A percentile compares a stretch with the other conserved stretches of the same genome.
Conservation (phyloP, 2,888 invertebrate species). For the Ichneumoninae sp. region DNA sequence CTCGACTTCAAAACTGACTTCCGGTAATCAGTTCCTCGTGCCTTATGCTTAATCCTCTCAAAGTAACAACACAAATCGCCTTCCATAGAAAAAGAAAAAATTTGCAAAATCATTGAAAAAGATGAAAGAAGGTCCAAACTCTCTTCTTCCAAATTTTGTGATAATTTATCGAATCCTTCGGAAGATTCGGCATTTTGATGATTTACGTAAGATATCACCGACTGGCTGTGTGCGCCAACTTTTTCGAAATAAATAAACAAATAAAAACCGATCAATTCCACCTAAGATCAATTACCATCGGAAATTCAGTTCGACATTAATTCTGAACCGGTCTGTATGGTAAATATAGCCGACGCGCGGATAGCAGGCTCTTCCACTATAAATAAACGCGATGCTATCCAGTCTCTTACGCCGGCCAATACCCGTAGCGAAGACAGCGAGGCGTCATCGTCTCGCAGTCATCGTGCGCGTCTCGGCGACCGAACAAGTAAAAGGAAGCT, state of each 20-base stretch:
- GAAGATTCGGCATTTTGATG: too few species aligned
- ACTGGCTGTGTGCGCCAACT: too few species aligned
- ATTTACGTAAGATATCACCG: too few species aligned
- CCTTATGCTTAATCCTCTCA: too few species aligned
- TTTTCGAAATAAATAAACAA: background rate
- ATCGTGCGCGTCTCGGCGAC: conserved; percentile 5
- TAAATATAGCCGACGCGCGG: background rate
- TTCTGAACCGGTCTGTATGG: background rate
- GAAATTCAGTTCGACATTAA: background rate
- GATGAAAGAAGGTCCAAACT: too few species aligned
- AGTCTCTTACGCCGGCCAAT: background rate
- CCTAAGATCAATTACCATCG: background rate
- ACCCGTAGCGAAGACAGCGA: conserved; percentile 23
- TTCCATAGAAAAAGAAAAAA: too few species aligned
- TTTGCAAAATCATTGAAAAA: too few species aligned
- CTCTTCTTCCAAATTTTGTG: too few species aligned
- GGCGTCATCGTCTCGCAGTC: conserved; percentile 12
- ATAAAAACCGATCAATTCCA: background rate
- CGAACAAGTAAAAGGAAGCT: background rate
- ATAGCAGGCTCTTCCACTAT: background rate
- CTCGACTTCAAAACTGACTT: too few species aligned
- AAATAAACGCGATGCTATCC: conserved; percentile 18
- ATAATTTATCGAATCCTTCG: too few species aligned
- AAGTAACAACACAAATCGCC: too few species aligned
- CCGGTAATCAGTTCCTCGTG: too few species aligned